phyloP scores from a whole-genome alignment of 2,113 vertebrate species.

The Channa maculata region DNA sequence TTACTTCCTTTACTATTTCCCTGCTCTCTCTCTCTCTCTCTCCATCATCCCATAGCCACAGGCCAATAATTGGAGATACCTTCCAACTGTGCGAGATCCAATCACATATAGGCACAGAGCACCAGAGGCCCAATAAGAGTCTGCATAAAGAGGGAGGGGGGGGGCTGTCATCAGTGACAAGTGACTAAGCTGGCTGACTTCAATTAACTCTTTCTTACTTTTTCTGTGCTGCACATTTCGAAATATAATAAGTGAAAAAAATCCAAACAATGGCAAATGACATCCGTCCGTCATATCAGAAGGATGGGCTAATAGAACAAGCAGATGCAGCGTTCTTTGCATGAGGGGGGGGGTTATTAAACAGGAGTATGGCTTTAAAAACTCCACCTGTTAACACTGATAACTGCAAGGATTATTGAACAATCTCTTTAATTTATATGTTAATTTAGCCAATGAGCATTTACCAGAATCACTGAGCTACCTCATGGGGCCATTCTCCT shows the following conservation, averaged over 20 bases:
- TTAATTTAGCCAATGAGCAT: too few species aligned
- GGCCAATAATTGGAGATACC: constrained; percentile 73
- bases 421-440: background rate
- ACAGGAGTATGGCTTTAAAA: background rate
- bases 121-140: constrained; percentile 58
- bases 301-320: background rate
- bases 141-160: constrained; percentile 21
- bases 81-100: constrained; percentile 72
- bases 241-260: constrained; percentile 32
- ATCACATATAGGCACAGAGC: constrained; percentile 60
- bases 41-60: constrained; percentile 60
- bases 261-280: constrained; percentile 13
- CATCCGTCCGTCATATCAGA: background rate
- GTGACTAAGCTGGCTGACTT: constrained; percentile 38
- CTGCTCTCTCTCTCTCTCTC: constrained; percentile 18
- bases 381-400: background rate
- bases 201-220: constrained; percentile 29
- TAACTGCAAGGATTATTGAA: background rate
- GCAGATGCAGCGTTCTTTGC: too few species aligned
- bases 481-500: too few species aligned
- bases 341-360: too few species aligned
- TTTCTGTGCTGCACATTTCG: background rate
- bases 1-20: constrained; percentile 34
- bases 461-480: too few species aligned
- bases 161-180: constrained; percentile 43